Evolutionary conservation across 2,797 vertebrate genomes (phyloP), one percentile per base, ranked within the genome.

Genomic region (Chiloscyllium punctatum): DNA sequence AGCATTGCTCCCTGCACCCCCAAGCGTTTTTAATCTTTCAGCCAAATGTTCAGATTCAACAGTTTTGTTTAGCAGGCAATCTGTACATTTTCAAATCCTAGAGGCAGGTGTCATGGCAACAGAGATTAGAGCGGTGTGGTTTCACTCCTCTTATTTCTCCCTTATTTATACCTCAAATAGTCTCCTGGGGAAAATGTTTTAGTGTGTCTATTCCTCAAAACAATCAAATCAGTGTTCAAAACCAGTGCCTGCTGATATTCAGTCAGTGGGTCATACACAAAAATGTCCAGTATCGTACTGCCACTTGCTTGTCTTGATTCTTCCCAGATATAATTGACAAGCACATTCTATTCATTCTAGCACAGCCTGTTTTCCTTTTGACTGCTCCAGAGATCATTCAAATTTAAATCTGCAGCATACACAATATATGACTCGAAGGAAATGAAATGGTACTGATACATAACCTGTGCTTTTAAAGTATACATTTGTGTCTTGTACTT

Each of bases 11-110:
- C 97, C 98, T 98, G 98, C 98, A 72, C 27, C 42, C 51, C 48
- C 23, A 16, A 74, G 42, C 94, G n/a, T 97, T 98, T 98, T 98
- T 98, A 98, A 98, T 98, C 98, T 98, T 97, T 97, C 97, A 98
- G 98, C 98, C 97, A 98, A 98, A 98, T 98, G 98, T 98, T 98
- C 98, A 97, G 97, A 98, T 98, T 98, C 97, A 98, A 98, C 98
- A 98, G 98, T 98, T 98, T 98, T 98, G 98, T 98, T 98, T 98
- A 98, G 98, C 97, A 97, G 97, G 98, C 97, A 97, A 97, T 98
- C 97, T 97, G 98, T 97, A 98, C 98, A 98, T 98, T 98, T 98
- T 97, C 97, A 97, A 97, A 97, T 98, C 97, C 98, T 97, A 98
- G 98, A 98, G 97, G 97, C 98, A 98, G 98, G 97, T 98, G 97